Evolutionary conservation across 2,113 vertebrate species (phyloP).

Genomic region (Pomatostomus ruficeps): DNA sequence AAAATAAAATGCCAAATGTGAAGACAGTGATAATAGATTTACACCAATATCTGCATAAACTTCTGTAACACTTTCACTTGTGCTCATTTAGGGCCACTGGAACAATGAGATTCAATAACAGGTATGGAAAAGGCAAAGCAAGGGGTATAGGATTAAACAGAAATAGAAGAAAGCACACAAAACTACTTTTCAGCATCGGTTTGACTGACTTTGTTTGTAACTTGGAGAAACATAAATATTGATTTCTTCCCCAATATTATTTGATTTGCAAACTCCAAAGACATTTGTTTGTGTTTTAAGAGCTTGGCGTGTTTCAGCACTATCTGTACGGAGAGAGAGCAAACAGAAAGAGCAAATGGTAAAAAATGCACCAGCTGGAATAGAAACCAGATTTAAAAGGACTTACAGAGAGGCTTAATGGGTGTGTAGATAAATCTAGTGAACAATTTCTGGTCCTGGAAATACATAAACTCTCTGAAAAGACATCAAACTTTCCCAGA

Average conservation of each 20-base stretch:
- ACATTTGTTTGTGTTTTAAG: not conserved
- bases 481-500: not conserved
- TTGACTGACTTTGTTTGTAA: not conserved
- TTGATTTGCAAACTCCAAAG: not conserved
- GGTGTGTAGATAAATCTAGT: not conserved
- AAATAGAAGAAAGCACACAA: not conserved
- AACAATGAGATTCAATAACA: not conserved
- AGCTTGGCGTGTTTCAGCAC: not conserved
- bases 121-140: accelerated
- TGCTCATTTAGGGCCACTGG: not conserved
- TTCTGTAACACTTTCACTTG: not conserved
- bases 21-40: not conserved
- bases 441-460: not conserved
- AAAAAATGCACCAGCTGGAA: not conserved
- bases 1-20: not conserved
- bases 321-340: not conserved
- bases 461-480: not conserved
- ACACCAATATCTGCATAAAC: not conserved
- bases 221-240: not conserved
- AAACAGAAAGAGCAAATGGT: not conserved
- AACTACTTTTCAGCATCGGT: not conserved
- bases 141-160: not conserved
- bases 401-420: not conserved
- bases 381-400: not conserved
- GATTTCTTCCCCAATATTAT: not conserved